phyloP scores from a whole-genome alignment of 2,797 vertebrate genomes.

The Sebastolobus alascanus region DNA sequence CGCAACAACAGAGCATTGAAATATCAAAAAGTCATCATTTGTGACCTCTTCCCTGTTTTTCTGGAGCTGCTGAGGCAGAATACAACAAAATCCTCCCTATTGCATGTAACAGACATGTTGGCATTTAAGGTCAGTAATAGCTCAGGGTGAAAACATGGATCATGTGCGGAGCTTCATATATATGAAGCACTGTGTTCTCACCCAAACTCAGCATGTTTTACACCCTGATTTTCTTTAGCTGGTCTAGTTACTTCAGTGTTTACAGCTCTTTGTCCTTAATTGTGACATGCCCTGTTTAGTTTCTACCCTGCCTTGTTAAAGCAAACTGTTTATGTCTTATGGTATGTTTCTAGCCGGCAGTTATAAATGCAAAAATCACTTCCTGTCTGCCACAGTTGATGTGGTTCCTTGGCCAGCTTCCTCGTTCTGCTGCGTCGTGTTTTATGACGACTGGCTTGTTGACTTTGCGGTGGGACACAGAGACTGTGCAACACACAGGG shows the following conservation, averaged over 20 bases:
- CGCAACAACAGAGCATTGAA: constrained; percentile 17
- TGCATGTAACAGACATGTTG: constrained; percentile 4
- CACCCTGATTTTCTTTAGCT: constrained; percentile 24
- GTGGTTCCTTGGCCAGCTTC: constrained; percentile 63
- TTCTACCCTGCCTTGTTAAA: constrained; percentile 68
- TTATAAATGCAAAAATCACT: constrained; percentile 68
- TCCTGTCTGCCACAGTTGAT: constrained; percentile 72
- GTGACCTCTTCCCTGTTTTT: constrained; percentile 13
- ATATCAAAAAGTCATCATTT: constrained; percentile 21
- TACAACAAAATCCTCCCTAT: not conserved
- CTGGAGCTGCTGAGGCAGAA: not conserved
- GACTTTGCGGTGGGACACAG: constrained; percentile 74
- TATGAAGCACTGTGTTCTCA: not conserved
- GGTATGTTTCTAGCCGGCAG: constrained; percentile 65
- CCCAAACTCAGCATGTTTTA: constrained; percentile 18
- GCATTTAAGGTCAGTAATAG: constrained; percentile 22
- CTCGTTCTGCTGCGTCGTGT: constrained; percentile 63
- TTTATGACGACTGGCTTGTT: constrained; percentile 74
- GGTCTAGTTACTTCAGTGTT: constrained; percentile 42
- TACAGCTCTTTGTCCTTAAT: constrained; percentile 54
- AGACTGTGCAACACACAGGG: constrained; percentile 59
- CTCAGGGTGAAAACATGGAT: constrained; percentile 17
- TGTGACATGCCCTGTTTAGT: constrained; percentile 65
- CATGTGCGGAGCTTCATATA: constrained; percentile 2
- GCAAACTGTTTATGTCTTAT: constrained; percentile 64